These are phyloP conservation scores for Hyalella azteca DNA, from an alignment of 2,888 invertebrate genomes.

Conservation along the genomic window DNA sequence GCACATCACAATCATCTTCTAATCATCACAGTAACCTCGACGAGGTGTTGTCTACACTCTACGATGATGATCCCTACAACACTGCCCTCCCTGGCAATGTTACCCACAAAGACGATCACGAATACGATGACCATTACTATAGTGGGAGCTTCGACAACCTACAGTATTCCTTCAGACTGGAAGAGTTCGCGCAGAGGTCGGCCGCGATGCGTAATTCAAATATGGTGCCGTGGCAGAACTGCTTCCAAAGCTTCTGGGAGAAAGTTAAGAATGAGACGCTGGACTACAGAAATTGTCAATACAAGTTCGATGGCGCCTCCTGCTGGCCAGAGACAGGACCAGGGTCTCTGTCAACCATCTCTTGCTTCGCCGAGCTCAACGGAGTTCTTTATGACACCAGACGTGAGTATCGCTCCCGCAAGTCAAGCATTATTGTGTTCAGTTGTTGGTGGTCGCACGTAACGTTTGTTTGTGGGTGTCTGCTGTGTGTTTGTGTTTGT, in stretches of 20 bases:
- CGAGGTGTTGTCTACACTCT: no score
- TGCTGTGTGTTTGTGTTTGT: no score
- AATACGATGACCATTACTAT: background rate
- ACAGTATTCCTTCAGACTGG: background rate
- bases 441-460: no score
- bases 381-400: slow-evolving; percentile 53
- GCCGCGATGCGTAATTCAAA: background rate
- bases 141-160: background rate
- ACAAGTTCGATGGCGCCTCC: slow-evolving; percentile 53
- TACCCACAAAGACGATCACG: no score
- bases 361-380: slow-evolving; percentile 53
- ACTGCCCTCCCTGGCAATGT: no score
- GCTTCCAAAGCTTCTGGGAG: background rate
- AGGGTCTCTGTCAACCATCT: slow-evolving; percentile 42
- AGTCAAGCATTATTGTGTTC: no score
- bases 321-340: slow-evolving; percentile 56
- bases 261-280: background rate
- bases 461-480: no score
- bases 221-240: background rate
- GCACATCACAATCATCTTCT: no score
- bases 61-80: no score
- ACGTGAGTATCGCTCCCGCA: slow-evolving; percentile 44
- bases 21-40: no score
- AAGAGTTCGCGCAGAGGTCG: background rate
- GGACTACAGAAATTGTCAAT: slow-evolving; percentile 40